Base-by-base conservation (phyloP, 2,113 vertebrate genomes). In the Corapipo altera region DNA sequence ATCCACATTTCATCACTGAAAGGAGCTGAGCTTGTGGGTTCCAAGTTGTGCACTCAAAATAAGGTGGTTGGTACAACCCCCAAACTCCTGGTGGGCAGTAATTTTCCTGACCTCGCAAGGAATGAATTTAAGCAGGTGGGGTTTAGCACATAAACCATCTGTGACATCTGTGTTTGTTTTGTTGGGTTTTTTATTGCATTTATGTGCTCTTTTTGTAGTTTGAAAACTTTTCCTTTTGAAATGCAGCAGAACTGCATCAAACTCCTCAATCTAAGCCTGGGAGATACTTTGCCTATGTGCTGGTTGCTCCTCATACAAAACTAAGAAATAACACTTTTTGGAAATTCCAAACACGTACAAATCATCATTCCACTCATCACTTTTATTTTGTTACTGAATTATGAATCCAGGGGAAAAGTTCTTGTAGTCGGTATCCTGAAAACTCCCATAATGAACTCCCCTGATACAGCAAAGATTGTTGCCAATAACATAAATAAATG, bases 381-480 rank as follows among this genome's bases (percentile, higher is more conserved):
- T 88, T 57, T 26, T 70, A n/a, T 86, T 96, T 88, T 84, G n/a
- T 55, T 75, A 30, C 65, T 94, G 64, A 84, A 70, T 95, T 91
- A 61, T n/a, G 62, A 80, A 81, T 84, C 39, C 46, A 44, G 69
- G 52, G 85, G 46, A 79, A 85, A 88, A 83, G 52, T 80, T 92
- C 39, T 88, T 12, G 11, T 65, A 81, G 37, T 18, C 0, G 0
- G 12, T 71, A 72, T 46, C 28, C 54, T 69, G 76, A 87, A 91
- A 91, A 91, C 39, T 84, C 54, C 58, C 54, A 26, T 92, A 93
- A 97, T 82, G 88, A 94, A 76, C 37, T 94, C 92, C 92, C 93
- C 78, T 18, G 73, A 43, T 37, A 84, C 64, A 64, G 70, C 0
- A 7, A 48, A 85, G 66, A 79, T 82, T 91, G 91, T 58, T 95